A percentile compares a stretch with the other conserved stretches of the same genome.
phyloP scores from a whole-genome alignment of 2,888 invertebrate genomes.

The Ochropleura leucogaster region DNA sequence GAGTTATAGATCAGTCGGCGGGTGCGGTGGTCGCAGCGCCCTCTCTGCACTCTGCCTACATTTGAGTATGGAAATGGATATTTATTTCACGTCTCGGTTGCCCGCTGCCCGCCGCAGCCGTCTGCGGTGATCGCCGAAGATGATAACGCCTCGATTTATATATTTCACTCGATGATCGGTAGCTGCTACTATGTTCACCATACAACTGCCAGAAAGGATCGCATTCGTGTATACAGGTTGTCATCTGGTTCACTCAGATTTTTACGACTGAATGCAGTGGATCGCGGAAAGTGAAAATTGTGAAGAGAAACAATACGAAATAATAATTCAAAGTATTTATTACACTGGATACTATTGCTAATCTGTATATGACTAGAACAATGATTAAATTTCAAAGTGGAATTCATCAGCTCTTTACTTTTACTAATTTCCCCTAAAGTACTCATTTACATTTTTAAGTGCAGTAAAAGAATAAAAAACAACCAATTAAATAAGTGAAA shows the following conservation, averaged over 20 bases:
- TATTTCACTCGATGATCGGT: slow-evolving; percentile 89
- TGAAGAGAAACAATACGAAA: background rate
- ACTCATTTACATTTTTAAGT: no score
- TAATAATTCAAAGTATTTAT: background rate
- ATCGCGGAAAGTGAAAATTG: background rate
- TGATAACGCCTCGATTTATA: slow-evolving; percentile 90
- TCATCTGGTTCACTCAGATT: slow-evolving; percentile 14
- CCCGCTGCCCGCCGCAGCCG: slow-evolving; percentile 77
- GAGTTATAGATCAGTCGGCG: slow-evolving; percentile 88
- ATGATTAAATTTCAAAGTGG: background rate
- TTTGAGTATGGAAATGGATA: slow-evolving; percentile 89
- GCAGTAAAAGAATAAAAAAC: background rate
- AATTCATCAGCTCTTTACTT: background rate
- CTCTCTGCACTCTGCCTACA: slow-evolving; percentile 75
- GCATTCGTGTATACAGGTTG: slow-evolving; percentile 77
- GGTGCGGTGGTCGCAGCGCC: slow-evolving; percentile 73
- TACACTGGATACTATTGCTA: background rate
- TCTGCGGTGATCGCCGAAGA: slow-evolving; percentile 87
- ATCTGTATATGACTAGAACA: background rate
- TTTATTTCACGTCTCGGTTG: slow-evolving; percentile 86
- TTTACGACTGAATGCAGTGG: background rate
- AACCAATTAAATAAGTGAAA: background rate
- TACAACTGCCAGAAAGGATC: slow-evolving; percentile 81
- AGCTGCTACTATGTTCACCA: slow-evolving; percentile 83
- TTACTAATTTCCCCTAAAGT: no score